Conservation (phyloP, 1,140 invertebrate species). For the Melitaea cinxia region DNA sequence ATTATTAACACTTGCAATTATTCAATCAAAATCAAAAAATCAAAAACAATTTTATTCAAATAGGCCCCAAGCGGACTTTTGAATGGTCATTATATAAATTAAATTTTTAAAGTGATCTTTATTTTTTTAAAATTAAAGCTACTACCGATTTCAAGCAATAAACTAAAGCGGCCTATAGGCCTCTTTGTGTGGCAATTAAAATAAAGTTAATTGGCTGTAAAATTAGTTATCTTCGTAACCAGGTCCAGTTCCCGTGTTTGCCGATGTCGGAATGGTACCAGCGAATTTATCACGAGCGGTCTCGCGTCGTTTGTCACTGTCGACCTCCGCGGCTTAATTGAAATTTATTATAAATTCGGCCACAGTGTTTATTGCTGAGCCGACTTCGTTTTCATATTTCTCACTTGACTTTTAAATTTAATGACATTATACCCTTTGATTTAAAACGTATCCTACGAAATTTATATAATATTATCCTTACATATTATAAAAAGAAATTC, state of each 20-base stretch:
- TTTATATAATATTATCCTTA: no score
- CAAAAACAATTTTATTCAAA: no score
- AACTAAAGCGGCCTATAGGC: no score
- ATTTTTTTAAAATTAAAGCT: no score
- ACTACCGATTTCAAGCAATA: no score
- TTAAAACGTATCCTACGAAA: no score
- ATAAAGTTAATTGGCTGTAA: background rate
- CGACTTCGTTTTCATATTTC: slow-evolving; percentile 22
- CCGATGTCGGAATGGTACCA: slow-evolving; percentile 10
- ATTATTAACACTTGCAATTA: no score
- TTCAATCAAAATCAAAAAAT: no score
- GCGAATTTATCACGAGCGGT: slow-evolving; percentile 17
- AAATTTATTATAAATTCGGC: slow-evolving; percentile 29
- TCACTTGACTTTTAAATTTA: background rate
- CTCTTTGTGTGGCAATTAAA: background rate
- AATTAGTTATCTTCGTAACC: background rate
- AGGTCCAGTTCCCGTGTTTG: background rate
- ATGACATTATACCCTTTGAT: background rate
- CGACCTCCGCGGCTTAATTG: slow-evolving; percentile 20
- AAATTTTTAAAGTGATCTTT: no score
- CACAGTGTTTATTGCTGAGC: background rate
- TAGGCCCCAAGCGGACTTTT: no score
- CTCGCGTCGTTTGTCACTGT: slow-evolving; percentile 26
- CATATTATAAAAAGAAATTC: no score
- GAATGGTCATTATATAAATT: no score